Base-by-base conservation (phyloP, 2,113 vertebrate genomes). In the Manacus vitellinus region DNA sequence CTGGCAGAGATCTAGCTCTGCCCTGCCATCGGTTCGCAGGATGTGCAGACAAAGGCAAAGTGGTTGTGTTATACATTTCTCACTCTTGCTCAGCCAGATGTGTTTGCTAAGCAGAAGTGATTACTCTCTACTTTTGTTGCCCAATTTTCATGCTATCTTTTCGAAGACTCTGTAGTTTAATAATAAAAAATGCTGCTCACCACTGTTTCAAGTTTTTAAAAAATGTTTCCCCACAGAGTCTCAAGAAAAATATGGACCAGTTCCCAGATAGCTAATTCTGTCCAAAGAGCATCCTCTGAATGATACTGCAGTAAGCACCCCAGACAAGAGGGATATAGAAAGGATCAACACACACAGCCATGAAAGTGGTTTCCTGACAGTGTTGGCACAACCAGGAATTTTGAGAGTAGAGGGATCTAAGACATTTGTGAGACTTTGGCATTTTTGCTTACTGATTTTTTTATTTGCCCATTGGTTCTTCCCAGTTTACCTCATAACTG, bases 1-100 rank as follows among this genome's bases (percentile, higher is more conserved):
- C 52, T 96, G 93, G 92, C 92, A 92, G 80, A 84, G 66, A 46
- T 49, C 83, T 88, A 44, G 23, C 44, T 88, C 80, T 91, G 83
- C 86, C 1, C 2, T 89, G 80, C 88, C 76, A 65, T 84, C 56
- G 65, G 28, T 62, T 85, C 80, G 46, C 18, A 1, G 30, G 39
- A 37, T 72, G 25, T 67, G 63, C 85, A 88, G 63, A 79, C 67
- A 51, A 71, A 83, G 25, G 72, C 47, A 90, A 70, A 88, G 41
- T 49, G 37, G 7, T 10, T 95, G 78, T 73, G 51, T 56, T 80
- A 8, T 75, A 58, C 33, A 15, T 85, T 80, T 80, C 66, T 90
- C 21, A 10, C 47, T 84, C n/a, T 61, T 93, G 63, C 56, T 88
- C 68, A 90, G 79, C 58, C 37, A 43, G 83, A 75, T 61, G 24